Percentiles rank a stretch among this genome's conserved stretches.
Evolutionary conservation across 2,113 vertebrate genomes (phyloP).

Genomic region (Gambusia affinis): DNA sequence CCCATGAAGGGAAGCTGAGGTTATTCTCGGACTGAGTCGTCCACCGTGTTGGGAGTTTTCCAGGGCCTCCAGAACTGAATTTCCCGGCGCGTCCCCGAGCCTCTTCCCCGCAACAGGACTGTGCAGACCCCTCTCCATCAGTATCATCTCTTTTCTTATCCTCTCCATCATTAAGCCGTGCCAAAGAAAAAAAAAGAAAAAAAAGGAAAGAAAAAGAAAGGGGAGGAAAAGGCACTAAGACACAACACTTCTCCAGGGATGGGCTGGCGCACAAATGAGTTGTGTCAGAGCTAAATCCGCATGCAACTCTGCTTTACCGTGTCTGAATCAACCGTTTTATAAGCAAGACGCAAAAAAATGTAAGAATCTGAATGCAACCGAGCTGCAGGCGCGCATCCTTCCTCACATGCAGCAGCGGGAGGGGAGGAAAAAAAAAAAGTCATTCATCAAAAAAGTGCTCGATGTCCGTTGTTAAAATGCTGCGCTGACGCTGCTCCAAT

Average conservation of each 20-base stretch:
- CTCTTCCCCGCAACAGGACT: slow-evolving; percentile 95
- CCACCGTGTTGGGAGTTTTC: slow-evolving; percentile 98
- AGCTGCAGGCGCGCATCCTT: slow-evolving; percentile 96
- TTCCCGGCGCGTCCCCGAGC: slow-evolving; percentile 92
- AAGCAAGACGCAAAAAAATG: slow-evolving; percentile 88
- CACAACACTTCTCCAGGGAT: slow-evolving; percentile 80
- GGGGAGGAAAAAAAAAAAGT: slow-evolving; percentile 82
- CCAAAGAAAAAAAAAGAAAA: slow-evolving; percentile 64
- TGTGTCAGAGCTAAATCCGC: slow-evolving; percentile 92
- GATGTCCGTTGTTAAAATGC: slow-evolving; percentile 96
- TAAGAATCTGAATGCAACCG: slow-evolving; percentile 91
- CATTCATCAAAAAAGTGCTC: slow-evolving; percentile 93
- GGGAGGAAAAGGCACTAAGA: background rate
- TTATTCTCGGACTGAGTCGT: slow-evolving; percentile 95
- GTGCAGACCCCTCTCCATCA: slow-evolving; percentile 99
- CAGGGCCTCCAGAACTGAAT: slow-evolving; percentile 96
- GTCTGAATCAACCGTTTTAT: slow-evolving; percentile 89
- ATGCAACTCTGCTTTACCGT: slow-evolving; percentile 92
- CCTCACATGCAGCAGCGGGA: slow-evolving; percentile 74
- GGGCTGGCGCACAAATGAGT: slow-evolving; percentile 88
- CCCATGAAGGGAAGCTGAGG: slow-evolving; percentile 92
- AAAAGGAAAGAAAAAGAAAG: slow-evolving; percentile 24
- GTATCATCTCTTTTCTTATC: slow-evolving; percentile 99
- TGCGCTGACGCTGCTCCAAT: slow-evolving; percentile 97
- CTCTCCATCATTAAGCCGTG: slow-evolving; percentile 98